Conservation (phyloP, 1,140 invertebrate genomes). For the Caenorhabditis inopinata region DNA sequence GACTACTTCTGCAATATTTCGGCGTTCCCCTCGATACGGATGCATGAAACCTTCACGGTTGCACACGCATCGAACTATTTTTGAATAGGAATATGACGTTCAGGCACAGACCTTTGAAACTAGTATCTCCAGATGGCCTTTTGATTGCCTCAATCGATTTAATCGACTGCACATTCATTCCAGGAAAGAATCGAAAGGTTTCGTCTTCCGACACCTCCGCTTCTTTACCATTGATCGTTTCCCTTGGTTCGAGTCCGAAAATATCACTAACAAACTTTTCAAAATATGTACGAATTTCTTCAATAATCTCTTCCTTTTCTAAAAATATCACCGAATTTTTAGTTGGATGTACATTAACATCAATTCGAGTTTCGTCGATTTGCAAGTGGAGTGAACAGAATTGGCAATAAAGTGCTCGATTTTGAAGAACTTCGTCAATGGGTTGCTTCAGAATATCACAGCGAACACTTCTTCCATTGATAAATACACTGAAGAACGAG, state of each 20-base stretch:
- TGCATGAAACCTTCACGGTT: too few relatives aligned
- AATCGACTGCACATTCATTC: too few relatives aligned
- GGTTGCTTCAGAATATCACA: conserved; percentile 51
- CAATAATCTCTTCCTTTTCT: conserved; percentile 56
- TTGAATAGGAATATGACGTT: too few relatives aligned
- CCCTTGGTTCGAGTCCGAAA: neutral
- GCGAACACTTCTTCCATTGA: conserved; percentile 53
- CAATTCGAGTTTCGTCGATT: conserved; percentile 53
- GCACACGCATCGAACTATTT: too few relatives aligned
- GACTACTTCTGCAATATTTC: too few relatives aligned
- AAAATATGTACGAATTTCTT: conserved; percentile 49
- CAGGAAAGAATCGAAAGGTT: too few relatives aligned
- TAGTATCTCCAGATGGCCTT: neutral
- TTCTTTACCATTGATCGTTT: neutral
- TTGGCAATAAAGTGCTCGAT: conserved; percentile 46
- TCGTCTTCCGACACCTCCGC: neutral
- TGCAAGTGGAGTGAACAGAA: conserved; percentile 51
- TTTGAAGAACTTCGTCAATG: conserved; percentile 48
- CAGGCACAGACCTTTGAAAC: too few relatives aligned
- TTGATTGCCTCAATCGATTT: neutral
- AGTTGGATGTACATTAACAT: conserved; percentile 61
- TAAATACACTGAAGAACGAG: conserved; percentile 54
- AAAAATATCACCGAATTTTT: conserved; percentile 55
- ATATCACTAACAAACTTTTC: neutral
- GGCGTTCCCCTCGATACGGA: too few relatives aligned